Evolutionary conservation across 92 coral and sea anemone genomes (phyloP), one percentile per base, ranked within the genome.

Genomic region (Umimayanthus kanabou): DNA sequence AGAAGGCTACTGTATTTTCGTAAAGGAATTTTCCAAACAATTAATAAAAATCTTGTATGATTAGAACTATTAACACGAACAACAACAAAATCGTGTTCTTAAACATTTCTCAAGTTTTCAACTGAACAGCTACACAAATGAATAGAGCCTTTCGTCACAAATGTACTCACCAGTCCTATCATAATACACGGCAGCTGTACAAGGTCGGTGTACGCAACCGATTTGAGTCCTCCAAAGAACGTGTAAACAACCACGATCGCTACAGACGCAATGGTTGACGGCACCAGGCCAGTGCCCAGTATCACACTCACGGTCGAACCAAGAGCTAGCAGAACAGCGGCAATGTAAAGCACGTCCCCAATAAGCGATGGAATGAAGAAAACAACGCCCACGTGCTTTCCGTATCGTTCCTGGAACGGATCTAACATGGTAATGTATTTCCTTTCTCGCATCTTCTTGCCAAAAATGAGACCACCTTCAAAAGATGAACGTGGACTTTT

Each of bases 301-400:
- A 90, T 85, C 70, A 90, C 93, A 33, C 93, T 90, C 18, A 90
- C 85, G 76, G 93, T 84, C 39, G 91, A 80, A 39, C 93, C 93
- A 65, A 91, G 93, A 29, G 93, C 88, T 15, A 66, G 30, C 0
- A 91, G 89, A 69, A 91, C 82, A 61, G 91, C 85, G 26, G 92
- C 82, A 8, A 45, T 55, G 81, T 70, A 86, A 45, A 90, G 77
- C 9, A 90, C 23, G 30, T 90, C 90, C 30, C 66, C 88, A 47
- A 72, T 26, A 15, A 84, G 26, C 6, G 88, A 43, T 18, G 85
- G 85, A 40, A 84, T 43, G 77, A 49, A 33, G 16, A 90, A 47
- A 23, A 90, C 29, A 30, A 78, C 79, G 57, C 92, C 92, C 92
- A 90, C 73, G 11, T 79, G 70, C 9, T 45, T 22, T 6, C 92